Percentiles rank a stretch among this genome's conserved stretches.
Evolutionary conservation across 2,888 invertebrate genomes (phyloP).

Genomic region (Penaeus monodon): DNA sequence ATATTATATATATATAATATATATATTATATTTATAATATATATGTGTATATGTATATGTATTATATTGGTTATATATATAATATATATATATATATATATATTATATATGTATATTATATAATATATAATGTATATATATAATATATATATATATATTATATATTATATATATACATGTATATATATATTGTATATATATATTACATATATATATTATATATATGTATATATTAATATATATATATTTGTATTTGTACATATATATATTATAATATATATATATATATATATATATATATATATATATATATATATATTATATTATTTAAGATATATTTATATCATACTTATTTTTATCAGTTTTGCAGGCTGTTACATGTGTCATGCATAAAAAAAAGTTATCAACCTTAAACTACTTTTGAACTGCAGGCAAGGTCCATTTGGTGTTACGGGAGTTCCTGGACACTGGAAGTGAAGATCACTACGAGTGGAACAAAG

Average conservation of each 20-base stretch:
- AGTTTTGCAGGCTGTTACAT: no score
- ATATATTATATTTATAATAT: neutral
- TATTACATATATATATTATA: neutral
- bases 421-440: slow-evolving; percentile 38
- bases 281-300: neutral
- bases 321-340: neutral
- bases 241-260: neutral
- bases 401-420: no score
- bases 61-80: no score
- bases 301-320: neutral
- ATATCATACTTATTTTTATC: no score
- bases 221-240: neutral
- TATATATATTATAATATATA: neutral
- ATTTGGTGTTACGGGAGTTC: slow-evolving; percentile 37
- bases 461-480: slow-evolving; percentile 69
- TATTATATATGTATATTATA: neutral
- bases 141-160: neutral
- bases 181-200: neutral
- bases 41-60: neutral
- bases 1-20: neutral
- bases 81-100: neutral
- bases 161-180: neutral
- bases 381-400: no score
- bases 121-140: no score
- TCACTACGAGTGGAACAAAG: slow-evolving; percentile 84